phyloP scores from a whole-genome alignment of 1,140 invertebrate genomes.

The Helicoverpa armigera region DNA sequence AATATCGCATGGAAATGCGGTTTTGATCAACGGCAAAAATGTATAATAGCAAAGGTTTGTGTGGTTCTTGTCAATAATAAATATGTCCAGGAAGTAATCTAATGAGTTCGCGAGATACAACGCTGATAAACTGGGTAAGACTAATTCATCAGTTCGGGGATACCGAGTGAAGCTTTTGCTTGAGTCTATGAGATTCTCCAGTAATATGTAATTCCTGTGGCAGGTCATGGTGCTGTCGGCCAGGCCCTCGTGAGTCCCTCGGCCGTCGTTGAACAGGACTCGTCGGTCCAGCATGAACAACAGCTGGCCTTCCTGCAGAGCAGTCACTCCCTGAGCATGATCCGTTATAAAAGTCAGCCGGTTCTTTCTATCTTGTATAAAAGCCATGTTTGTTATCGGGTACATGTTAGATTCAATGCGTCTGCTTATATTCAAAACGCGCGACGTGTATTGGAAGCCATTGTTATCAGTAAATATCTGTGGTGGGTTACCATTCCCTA shows the following conservation, averaged over 20 bases:
- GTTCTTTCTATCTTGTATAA: conserved; percentile 92
- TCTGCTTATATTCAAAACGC: conserved; percentile 71
- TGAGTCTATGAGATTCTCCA: conserved; percentile 89
- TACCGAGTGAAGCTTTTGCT: conserved; percentile 53
- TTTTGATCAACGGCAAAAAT: conserved; percentile 74
- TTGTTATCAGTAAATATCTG: conserved; percentile 95
- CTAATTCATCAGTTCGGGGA: conserved; percentile 61
- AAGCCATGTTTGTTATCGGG: conserved; percentile 94
- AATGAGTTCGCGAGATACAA: conserved; percentile 90
- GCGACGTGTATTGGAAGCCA: conserved; percentile 90
- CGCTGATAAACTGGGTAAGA: conserved; percentile 89
- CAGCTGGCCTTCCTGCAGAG: conserved; percentile 93
- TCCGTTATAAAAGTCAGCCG: conserved; percentile 93
- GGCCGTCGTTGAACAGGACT: conserved; percentile 94
- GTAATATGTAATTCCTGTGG: conserved; percentile 93
- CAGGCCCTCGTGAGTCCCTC: conserved; percentile 96
- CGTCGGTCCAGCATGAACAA: conserved; percentile 95
- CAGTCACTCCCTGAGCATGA: conserved; percentile 94
- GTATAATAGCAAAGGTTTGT: conserved; percentile 66
- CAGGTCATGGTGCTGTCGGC: conserved; percentile 93
- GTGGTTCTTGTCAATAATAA: conserved; percentile 88
- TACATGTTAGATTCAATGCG: conserved; percentile 95
- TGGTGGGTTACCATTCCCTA: conserved; percentile 89
- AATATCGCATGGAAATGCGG: conserved; percentile 74
- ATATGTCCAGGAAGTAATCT: conserved; percentile 92